Evolutionary conservation across 1,140 invertebrate genomes (phyloP), one percentile per base, ranked within the genome.

Genomic region (Ips typographus): DNA sequence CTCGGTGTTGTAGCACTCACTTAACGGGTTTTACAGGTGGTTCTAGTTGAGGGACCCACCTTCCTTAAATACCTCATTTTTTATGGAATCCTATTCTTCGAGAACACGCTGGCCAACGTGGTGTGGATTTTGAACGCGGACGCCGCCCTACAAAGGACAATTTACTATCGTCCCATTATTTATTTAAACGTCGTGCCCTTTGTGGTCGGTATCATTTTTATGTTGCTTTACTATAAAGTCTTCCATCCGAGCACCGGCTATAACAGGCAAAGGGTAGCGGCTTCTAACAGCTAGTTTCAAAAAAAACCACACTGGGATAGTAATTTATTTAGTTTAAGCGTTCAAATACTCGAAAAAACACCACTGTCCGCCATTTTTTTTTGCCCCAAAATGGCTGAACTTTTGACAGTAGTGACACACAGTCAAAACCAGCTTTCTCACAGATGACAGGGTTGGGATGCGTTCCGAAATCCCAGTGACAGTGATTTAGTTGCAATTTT

Each of bases 171-270:
- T 74, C 81, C 87, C 1, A 77, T 91, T 22, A 81, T 91, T 63
- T 81, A 83, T 59, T 77, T 89, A 44, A 86, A 88, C 71, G 82
- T 88, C 40, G 78, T 87, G 2, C 86, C 90, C 1, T 94, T 89
- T 82, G 72, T 89, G 2, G 65, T 91, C 2, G 91, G 91, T 7
- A 82, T 94, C 61, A 70, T 84, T 1, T 87, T 88, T 72, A 92
- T 94, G 89, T 79, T 88, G 6, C 68, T 92, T 1, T 94, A 94
- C 81, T 93, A 94, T 79, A 83, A 84, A 59, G 88, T 85, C 72
- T 92, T 92, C 75, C 91, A 94, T 82, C 89, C 89, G 0, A 84
- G 74, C 72, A 79, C 75, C 40, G 77, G 79, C 37, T 80, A 71
- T 53, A 68, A 66, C 38, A 64, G 69, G 22, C 69, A 73, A 49